Percentiles rank a stretch among this genome's conserved stretches.
These are phyloP conservation scores for Reticulitermes speratus DNA, from an alignment of 1,140 invertebrate species.

Conservation along the genomic window DNA sequence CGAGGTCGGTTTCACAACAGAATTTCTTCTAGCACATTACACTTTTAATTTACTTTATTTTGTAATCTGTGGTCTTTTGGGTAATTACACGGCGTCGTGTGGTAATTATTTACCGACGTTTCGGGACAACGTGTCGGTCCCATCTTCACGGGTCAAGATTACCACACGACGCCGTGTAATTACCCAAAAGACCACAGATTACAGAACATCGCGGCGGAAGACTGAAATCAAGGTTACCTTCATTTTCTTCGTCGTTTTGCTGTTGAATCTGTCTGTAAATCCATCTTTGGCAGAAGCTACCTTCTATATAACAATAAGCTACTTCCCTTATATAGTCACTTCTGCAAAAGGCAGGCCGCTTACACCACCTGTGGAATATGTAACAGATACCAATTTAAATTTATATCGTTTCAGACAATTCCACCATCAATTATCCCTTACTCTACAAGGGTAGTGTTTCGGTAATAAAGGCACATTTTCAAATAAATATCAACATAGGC, in stretches of 20 bases:
- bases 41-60: no score
- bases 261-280: slow-evolving; percentile 51
- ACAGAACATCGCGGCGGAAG: background rate
- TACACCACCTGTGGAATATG: slow-evolving; percentile 65
- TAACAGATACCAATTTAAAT: background rate
- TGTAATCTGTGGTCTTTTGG: no score
- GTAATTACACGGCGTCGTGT: no score
- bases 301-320: slow-evolving; percentile 80
- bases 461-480: background rate
- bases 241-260: slow-evolving; percentile 30
- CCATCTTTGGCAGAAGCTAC: slow-evolving; percentile 74
- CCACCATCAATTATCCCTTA: background rate
- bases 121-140: no score
- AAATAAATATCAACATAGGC: background rate
- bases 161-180: no score
- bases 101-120: no score
- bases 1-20: no score
- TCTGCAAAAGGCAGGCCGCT: slow-evolving; percentile 68
- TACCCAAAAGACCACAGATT: no score
- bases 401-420: background rate
- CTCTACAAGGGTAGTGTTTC: background rate
- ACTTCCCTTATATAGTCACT: slow-evolving; percentile 73
- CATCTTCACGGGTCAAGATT: no score
- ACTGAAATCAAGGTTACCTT: no score
- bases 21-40: no score